These are phyloP conservation scores for Oreochromis mossambicus DNA, from an alignment of 2,797 vertebrate genomes.

Conservation along the genomic window DNA sequence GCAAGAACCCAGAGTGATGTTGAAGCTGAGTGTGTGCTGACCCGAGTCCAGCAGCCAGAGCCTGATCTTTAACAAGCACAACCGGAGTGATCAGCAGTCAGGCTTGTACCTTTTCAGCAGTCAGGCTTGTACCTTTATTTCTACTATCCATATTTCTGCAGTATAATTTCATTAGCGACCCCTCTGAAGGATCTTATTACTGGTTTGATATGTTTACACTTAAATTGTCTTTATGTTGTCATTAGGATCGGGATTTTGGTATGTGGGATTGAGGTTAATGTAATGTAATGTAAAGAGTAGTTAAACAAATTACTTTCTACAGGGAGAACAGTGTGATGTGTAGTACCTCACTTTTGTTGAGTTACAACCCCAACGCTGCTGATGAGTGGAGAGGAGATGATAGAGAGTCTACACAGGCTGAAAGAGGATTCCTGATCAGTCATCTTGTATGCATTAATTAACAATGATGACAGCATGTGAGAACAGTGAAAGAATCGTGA, in stretches of 20 bases:
- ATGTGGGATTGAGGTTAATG: not conserved
- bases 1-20: not conserved
- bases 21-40: not conserved
- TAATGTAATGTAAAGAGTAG: not conserved
- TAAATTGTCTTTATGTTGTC: not conserved
- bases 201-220: not conserved
- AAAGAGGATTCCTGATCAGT: not conserved
- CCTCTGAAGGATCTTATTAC: not conserved
- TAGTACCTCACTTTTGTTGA: not conserved
- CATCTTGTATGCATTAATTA: not conserved
- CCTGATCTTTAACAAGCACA: not conserved
- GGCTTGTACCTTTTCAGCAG: no score
- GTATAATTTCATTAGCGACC: no score
- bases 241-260: not conserved
- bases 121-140: not conserved
- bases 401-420: not conserved
- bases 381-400: not conserved
- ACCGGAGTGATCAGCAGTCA: not conserved
- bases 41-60: not conserved
- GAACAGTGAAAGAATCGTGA: not conserved
- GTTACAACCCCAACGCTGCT: not conserved
- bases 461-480: not conserved
- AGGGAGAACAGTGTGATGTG: not conserved
- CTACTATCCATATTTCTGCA: not conserved
- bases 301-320: not conserved